Evolutionary conservation across 2,113 vertebrate species (phyloP), one percentile per base, ranked within the genome.

Genomic region (Thunnus thynnus): DNA sequence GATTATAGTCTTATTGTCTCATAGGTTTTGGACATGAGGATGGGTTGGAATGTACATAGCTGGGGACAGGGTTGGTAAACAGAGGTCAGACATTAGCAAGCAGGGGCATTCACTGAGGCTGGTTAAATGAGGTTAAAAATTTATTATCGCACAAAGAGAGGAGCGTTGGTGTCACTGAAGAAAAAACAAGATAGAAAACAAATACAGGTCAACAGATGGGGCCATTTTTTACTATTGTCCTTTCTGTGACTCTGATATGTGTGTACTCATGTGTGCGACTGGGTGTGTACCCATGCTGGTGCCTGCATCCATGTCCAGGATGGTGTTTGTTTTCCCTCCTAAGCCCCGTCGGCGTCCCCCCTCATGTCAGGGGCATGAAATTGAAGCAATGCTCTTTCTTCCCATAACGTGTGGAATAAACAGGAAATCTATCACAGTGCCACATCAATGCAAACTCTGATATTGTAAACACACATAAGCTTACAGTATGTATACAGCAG

Each of bases 351-450:
- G 70, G 79, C 67, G 50, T 72, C 55, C 18, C 47, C 51, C 54
- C 72, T 22, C 56, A 83, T 47, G 65, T 84, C 78, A 22, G 79
- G 27, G 41, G 48, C 84, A 86, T 87, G 78, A 82, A 85, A 87
- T 80, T 54, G 36, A 89, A 86, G 58, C 47, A 17, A 70, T 60
- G 41, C 25, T 44, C 62, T 90, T 89, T 80, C 86, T 81, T 86
- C 77, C 66, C 74, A 83, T 84, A 88, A 83, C 61, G 47, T 47
- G 17, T 27, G 75, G 79, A 75, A 82, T 86, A 90, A 91, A 92
- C 92, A 92, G 87, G 92, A 90, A 91, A 89, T 90, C 66, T 83
- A 92, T 93, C 89, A 88, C 80, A 73, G 52, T 55, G 70, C 67
- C 32, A 36, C 62, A 76, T 84, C 68, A 78, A 90, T 75, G 77